Evolutionary conservation across 2,113 vertebrate genomes (phyloP), one percentile per base, ranked within the genome.

Genomic region (Odontophorus gujanensis): DNA sequence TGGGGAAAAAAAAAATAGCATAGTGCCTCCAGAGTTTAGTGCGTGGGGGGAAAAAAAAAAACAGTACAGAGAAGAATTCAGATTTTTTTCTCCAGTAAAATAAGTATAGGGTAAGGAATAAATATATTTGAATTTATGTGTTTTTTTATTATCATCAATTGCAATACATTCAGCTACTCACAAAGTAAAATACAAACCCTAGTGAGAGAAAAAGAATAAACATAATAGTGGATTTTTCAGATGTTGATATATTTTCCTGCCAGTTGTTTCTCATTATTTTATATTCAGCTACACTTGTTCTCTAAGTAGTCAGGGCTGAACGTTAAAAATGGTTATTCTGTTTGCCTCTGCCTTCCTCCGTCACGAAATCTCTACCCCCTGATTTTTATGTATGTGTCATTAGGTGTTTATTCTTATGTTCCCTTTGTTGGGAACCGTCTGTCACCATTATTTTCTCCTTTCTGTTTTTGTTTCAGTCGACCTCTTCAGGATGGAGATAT

Each of bases 401-500:
- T 98, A 97, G 96, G 96, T 95, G 85, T 97, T 98, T 92, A 87
- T 98, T 98, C 98, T 98, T 98, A 97, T 97, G 97, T 98, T 98
- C 91, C 91, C 96, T 97, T 93, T 96, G 96, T 92, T 98, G 96
- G 97, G 97, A 98, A 97, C 97, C 98, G 97, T 96, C 98, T 97
- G 59, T 97, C 97, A 97, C 90, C 71, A 13, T 94, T 96, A 9
- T 86, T 93, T 87, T 91, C 96, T 94, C 92, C 95, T 95, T 95
- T 93, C 95, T 98, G 96, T 98, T 98, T 98, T 98, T 98, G 97
- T 97, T 98, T 96, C 95, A 98, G 98, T 96, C 97, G 98, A 98
- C 98, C 98, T 96, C 98, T 98, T 98, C 97, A 97, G 95, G 97
- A 98, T 97, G 97, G 95, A 97, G 98, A 99, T 98, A 98, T 98